Evolutionary conservation across 2,888 invertebrate genomes (phyloP), one percentile per base, ranked within the genome.

Genomic region (Aleiodes alternator): DNA sequence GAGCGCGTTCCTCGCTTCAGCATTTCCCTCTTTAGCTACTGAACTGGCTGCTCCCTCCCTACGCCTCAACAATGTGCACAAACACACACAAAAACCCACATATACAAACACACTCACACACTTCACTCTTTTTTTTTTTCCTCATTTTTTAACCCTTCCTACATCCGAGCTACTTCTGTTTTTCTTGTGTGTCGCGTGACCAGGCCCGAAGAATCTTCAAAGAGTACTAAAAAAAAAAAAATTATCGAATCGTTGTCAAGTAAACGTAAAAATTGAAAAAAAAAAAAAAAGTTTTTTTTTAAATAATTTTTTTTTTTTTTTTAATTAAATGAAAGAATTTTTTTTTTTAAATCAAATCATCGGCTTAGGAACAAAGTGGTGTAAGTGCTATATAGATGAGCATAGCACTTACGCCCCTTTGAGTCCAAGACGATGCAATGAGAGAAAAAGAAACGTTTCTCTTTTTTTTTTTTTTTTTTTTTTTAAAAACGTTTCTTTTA

Each of bases 1-100:
- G 81, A 82, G 76, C 78, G 76, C 78, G 38, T 71, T 71, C 66
- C 50, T 53, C 71, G 56, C 76, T 74, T 71, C 71, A 56, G 61
- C 66, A n/a, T 66, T 66, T 73, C 61, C 73, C 68, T 61, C 73
- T 70, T 61, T 53, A 66, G 53, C 70, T 76, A 73, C 73, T 69
- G 73, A 55, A 72, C 48, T 50, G 23, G 23, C 55, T 72, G 43
- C 78, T 38, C 64, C 55, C 68, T 50, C 43, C 61, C 29, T 50
- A 7, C 66, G 31, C 69, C 8, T 70, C 70, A 38, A 34, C 50
- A 57, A 69, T 61, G 51, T 50, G 23, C 31, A 50, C 68, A 64
- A 23, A 23, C 23, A 23, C 23, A 23, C 23, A 23, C 23, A 23
- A 23, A 23, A 1, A 23, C 23, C 23, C 23, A 23, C 23, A 23